Percentiles rank a stretch among this genome's conserved stretches.
Conservation (phyloP, 2,113 vertebrate species). For the Chaenocephalus aceratus region DNA sequence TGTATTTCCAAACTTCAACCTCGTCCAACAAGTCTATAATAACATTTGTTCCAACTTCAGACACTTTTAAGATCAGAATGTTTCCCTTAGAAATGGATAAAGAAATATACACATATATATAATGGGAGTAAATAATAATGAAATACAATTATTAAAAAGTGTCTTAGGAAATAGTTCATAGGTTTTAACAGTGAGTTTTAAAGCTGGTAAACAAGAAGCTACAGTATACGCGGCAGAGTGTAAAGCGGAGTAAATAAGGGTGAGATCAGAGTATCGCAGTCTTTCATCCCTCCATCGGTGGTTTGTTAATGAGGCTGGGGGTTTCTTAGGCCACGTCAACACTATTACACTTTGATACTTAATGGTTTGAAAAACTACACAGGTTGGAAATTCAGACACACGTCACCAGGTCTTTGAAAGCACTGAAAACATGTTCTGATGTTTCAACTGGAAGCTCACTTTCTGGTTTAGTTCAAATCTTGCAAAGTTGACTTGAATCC, state of each 20-base stretch:
- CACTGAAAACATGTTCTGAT: not conserved
- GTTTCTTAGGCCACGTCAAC: not conserved
- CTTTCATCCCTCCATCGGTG: constrained; percentile 58
- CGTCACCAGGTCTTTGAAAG: not conserved
- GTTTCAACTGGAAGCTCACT: not conserved
- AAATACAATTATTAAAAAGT: too few relatives aligned
- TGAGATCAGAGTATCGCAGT: constrained; percentile 10
- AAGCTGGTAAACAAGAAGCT: too few relatives aligned
- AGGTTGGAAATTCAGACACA: not conserved
- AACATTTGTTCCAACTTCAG: too few relatives aligned
- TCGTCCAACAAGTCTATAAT: too few relatives aligned
- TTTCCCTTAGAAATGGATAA: too few relatives aligned
- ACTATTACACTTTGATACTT: not conserved
- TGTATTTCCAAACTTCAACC: too few relatives aligned
- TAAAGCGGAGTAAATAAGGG: constrained; percentile 23
- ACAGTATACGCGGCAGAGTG: not conserved
- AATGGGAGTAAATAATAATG: too few relatives aligned
- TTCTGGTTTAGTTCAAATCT: not conserved
- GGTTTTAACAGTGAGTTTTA: too few relatives aligned
- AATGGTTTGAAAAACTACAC: not conserved
- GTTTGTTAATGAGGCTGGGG: constrained; percentile 52
- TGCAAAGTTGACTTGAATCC: too few relatives aligned
- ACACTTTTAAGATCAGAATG: too few relatives aligned
- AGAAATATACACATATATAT: too few relatives aligned
- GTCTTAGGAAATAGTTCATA: too few relatives aligned